A percentile compares a stretch with the other conserved stretches of the same genome.
These are phyloP conservation scores for Dynastes grantii DNA, from an alignment of 2,888 invertebrate species.

Conservation along the genomic window DNA sequence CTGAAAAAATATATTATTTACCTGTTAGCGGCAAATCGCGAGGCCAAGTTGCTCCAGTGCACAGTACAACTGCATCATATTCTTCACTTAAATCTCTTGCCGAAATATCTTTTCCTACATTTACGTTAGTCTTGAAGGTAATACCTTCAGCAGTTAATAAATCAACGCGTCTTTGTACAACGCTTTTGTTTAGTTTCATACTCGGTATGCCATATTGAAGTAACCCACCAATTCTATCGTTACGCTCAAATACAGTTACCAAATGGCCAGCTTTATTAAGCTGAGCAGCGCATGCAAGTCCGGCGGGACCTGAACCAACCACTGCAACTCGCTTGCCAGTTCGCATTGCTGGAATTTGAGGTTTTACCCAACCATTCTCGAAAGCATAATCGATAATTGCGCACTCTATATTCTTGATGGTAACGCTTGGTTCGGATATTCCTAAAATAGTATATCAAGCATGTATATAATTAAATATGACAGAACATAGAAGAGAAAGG, in stretches of 20 bases:
- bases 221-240: slow-evolving; percentile 95
- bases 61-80: slow-evolving; percentile 89
- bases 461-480: neutral
- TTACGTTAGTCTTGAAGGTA: slow-evolving; percentile 88
- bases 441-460: slow-evolving; percentile 61
- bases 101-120: slow-evolving; percentile 93
- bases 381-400: slow-evolving; percentile 99
- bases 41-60: slow-evolving; percentile 97
- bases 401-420: slow-evolving; percentile 99
- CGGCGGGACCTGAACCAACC: slow-evolving; percentile 95
- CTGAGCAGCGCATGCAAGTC: slow-evolving; percentile 97
- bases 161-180: slow-evolving; percentile 90
- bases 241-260: slow-evolving; percentile 98
- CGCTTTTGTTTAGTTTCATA: slow-evolving; percentile 97
- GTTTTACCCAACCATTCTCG: slow-evolving; percentile 94
- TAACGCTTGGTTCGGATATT: slow-evolving; percentile 96
- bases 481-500: too few relatives aligned
- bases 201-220: slow-evolving; percentile 98
- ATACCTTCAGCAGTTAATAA: slow-evolving; percentile 90
- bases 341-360: slow-evolving; percentile 73
- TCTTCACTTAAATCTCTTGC: slow-evolving; percentile 80
- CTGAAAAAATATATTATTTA: slow-evolving; percentile 65
- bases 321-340: slow-evolving; percentile 79
- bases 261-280: slow-evolving; percentile 96
- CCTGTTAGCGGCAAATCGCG: slow-evolving; percentile 89